phyloP scores from a whole-genome alignment of 2,113 vertebrate genomes.

The Climacteris rufus region DNA sequence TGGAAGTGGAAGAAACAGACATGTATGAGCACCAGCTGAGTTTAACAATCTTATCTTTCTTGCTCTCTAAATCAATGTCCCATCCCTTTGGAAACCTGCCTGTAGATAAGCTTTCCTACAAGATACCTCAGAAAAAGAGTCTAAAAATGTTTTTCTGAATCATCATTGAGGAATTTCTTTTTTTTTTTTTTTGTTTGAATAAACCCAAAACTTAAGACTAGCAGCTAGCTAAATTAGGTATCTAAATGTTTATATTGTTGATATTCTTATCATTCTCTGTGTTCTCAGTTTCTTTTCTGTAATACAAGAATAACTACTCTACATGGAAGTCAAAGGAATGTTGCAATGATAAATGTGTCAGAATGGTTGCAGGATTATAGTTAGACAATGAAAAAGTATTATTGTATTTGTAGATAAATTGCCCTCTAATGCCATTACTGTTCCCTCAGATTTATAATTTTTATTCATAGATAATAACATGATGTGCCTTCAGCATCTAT shows the following conservation, averaged over 20 bases:
- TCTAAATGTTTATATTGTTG: neutral
- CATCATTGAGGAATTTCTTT: neutral
- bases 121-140: neutral
- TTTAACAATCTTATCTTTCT: neutral
- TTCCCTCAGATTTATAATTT: neutral
- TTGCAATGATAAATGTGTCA: neutral
- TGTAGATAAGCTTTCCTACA: neutral
- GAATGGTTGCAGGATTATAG: neutral
- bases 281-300: neutral
- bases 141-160: neutral
- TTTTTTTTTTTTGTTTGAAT: neutral
- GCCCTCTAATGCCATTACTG: neutral
- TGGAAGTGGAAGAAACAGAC: neutral
- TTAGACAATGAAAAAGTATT: neutral
- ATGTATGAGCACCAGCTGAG: neutral
- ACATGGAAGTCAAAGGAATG: neutral
- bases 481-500: neutral
- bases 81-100: neutral
- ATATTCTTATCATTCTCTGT: neutral
- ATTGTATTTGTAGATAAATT: neutral
- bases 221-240: neutral
- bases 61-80: neutral
- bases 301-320: neutral
- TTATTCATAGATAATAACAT: neutral
- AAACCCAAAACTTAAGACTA: neutral